phyloP scores from a whole-genome alignment of 2,888 invertebrate genomes.

The Ptycholaimellus sp. region DNA sequence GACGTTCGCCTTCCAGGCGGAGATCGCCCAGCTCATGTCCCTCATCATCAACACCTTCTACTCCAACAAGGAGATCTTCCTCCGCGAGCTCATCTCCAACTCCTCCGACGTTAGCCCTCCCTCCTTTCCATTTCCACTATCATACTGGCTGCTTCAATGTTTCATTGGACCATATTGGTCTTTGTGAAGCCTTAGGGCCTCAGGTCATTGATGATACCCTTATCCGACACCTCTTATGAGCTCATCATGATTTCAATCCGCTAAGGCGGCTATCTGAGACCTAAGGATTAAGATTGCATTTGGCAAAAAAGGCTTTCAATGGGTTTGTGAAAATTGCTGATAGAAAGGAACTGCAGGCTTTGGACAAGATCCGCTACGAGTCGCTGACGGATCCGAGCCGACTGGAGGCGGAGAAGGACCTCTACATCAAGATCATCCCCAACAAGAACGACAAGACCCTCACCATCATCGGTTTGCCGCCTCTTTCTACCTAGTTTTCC shows the following conservation, averaged over 20 bases:
- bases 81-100: constrained; percentile 88
- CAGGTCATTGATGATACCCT: too few species aligned
- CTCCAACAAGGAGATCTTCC: constrained; percentile 94
- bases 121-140: too few species aligned
- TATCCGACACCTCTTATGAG: too few species aligned
- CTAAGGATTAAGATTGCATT: too few species aligned
- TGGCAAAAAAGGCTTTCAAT: too few species aligned
- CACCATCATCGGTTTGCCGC: constrained; percentile 66
- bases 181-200: too few species aligned
- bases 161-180: too few species aligned
- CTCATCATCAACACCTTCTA: constrained; percentile 99
- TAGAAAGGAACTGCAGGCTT: constrained; percentile 34
- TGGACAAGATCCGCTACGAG: constrained; percentile 61
- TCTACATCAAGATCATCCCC: constrained; percentile 81
- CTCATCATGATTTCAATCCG: too few species aligned
- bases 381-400: constrained; percentile 81
- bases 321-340: too few species aligned
- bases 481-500: too few species aligned
- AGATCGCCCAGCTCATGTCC: constrained; percentile 87
- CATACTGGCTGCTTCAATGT: too few species aligned
- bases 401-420: constrained; percentile 71
- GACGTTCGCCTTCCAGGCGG: constrained; percentile 96
- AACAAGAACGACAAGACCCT: constrained; percentile 75
- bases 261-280: too few species aligned
- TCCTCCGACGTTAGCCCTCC: constrained; percentile 49